Conservation (phyloP, 2,797 vertebrate genomes). For the Phylloscopus collybita region DNA sequence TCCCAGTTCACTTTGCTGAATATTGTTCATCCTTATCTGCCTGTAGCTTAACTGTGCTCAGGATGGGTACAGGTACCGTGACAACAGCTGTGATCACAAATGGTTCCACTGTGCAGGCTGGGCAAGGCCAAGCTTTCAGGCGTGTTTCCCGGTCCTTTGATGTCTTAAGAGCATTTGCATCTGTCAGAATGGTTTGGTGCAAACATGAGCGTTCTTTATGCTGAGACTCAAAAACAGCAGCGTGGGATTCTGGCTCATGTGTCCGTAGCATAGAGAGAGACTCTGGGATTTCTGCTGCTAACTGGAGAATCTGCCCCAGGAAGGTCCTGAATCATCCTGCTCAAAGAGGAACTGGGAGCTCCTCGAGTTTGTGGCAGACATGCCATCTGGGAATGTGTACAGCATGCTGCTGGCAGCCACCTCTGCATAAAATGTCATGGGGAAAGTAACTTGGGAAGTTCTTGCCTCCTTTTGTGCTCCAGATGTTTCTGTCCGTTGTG, state of each 20-base stretch:
- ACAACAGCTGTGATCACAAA: background rate
- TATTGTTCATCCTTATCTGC: background rate
- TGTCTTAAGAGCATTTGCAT: slow-evolving; percentile 71
- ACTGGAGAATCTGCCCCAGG: background rate
- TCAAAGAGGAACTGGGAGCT: background rate
- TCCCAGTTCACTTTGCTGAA: background rate
- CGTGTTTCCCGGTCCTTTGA: slow-evolving; percentile 31
- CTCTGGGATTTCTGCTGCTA: background rate
- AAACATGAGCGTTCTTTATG: slow-evolving; percentile 43
- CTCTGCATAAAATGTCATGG: background rate
- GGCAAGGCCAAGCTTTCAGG: slow-evolving; percentile 39
- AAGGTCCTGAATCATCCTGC: background rate
- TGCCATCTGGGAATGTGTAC: background rate
- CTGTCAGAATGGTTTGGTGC: slow-evolving; percentile 70
- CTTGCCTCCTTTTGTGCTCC: background rate
- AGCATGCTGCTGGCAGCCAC: background rate
- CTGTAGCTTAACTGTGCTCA: background rate
- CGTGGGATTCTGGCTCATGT: slow-evolving; percentile 6
- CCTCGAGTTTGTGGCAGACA: background rate
- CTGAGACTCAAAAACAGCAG: slow-evolving; percentile 4
- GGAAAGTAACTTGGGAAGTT: background rate
- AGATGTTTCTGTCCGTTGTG: background rate
- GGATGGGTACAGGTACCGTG: background rate
- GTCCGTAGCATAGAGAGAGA: background rate
- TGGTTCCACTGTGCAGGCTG: background rate